Percentiles rank a stretch among this genome's conserved stretches.
Evolutionary conservation across 2,888 invertebrate genomes (phyloP).

Genomic region (Ormyrus rosae): DNA sequence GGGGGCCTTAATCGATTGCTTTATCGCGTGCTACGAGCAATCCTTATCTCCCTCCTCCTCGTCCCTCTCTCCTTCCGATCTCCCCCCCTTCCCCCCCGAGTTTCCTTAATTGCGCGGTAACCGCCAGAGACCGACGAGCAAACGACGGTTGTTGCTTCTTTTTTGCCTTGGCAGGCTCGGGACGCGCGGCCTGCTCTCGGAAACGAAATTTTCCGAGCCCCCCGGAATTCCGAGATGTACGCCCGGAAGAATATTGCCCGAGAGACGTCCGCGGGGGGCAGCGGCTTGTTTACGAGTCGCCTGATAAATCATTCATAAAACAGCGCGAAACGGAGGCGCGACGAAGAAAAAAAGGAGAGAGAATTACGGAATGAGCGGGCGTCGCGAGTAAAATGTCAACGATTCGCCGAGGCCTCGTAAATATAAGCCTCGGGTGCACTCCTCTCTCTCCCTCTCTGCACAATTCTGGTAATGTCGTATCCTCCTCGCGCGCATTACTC

Average conservation of each 20-base stretch:
- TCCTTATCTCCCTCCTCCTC: conserved; percentile 37
- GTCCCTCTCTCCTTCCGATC: neutral
- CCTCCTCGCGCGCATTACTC: conserved; percentile 40
- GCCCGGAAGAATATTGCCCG: neutral
- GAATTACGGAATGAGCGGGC: conserved; percentile 43
- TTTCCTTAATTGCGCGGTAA: conserved; percentile 56
- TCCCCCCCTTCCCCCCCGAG: conserved; percentile 1
- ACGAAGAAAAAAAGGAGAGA: conserved; percentile 32
- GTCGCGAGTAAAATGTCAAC: conserved; percentile 48
- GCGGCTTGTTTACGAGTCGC: conserved; percentile 34
- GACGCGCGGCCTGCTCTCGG: neutral
- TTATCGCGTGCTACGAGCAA: conserved; percentile 51
- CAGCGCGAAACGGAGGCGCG: conserved; percentile 45
- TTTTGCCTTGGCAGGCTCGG: neutral
- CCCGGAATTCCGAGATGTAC: neutral
- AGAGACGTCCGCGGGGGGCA: conserved; percentile 10
- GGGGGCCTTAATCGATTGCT: conserved; percentile 56
- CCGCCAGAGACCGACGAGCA: conserved; percentile 33
- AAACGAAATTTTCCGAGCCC: conserved; percentile 1
- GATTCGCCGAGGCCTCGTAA: conserved; percentile 54
- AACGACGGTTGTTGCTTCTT: conserved; percentile 34
- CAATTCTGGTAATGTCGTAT: conserved; percentile 54
- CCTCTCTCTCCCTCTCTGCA: conserved; percentile 18
- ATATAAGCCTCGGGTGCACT: conserved; percentile 27
- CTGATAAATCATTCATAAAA: conserved; percentile 56